Percentiles rank a stretch among this genome's conserved stretches.
Evolutionary conservation across 2,888 invertebrate species (phyloP).

Genomic region (Abrostola triplasia): DNA sequence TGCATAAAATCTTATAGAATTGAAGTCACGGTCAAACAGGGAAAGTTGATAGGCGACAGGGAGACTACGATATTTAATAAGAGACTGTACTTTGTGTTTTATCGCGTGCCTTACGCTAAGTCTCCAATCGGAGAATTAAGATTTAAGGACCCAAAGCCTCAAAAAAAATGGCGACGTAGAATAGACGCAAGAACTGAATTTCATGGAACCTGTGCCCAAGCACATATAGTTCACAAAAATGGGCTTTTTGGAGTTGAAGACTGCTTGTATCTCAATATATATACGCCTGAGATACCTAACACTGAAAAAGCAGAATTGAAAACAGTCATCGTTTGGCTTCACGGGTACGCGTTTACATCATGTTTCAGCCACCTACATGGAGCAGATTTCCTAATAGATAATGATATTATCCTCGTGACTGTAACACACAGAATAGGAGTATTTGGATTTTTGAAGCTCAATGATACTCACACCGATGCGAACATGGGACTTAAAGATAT

Average conservation of each 20-base stretch:
- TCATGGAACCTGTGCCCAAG: constrained; percentile 89
- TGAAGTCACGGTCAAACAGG: constrained; percentile 73
- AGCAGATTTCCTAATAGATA: constrained; percentile 80
- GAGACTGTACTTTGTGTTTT: constrained; percentile 75
- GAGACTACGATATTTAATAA: constrained; percentile 69
- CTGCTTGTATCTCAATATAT: constrained; percentile 92
- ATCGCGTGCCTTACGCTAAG: constrained; percentile 80
- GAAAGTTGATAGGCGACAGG: constrained; percentile 68
- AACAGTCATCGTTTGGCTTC: constrained; percentile 80
- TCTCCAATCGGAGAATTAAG: constrained; percentile 73
- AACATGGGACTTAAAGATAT: constrained; percentile 86
- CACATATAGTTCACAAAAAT: constrained; percentile 80
- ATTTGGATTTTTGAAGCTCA: constrained; percentile 80
- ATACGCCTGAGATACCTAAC: constrained; percentile 85
- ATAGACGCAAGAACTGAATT: constrained; percentile 88
- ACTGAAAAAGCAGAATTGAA: constrained; percentile 49
- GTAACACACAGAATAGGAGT: constrained; percentile 79
- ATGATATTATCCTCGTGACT: constrained; percentile 76
- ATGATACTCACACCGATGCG: constrained; percentile 69
- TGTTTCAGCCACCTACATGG: constrained; percentile 83
- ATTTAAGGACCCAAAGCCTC: constrained; percentile 76
- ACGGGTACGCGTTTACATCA: constrained; percentile 81
- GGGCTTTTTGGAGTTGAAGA: constrained; percentile 85
- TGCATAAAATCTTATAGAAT: constrained; percentile 56
- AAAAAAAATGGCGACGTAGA: constrained; percentile 81